phyloP scores from a whole-genome alignment of 2,113 vertebrate species.

The Sorex araneus region DNA sequence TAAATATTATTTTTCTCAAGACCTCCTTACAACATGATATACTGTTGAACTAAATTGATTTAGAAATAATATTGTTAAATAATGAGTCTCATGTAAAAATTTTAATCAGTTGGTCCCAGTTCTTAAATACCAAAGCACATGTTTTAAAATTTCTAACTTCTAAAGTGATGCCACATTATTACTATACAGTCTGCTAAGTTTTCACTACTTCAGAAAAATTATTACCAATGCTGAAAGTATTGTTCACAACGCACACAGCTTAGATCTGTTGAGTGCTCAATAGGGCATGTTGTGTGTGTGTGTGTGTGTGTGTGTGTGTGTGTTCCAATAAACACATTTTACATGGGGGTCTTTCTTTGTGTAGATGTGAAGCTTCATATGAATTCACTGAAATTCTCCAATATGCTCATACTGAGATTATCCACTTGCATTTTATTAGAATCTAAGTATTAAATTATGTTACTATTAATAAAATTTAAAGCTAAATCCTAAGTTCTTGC shows the following conservation, averaged over 20 bases:
- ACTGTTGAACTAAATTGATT: background rate
- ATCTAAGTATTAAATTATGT: conserved; percentile 11
- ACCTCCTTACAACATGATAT: background rate
- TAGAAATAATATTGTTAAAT: conserved; percentile 23
- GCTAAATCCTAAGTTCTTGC: background rate
- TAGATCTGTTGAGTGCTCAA: background rate
- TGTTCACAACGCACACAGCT: background rate
- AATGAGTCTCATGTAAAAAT: background rate
- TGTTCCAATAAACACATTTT: background rate
- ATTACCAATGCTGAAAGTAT: background rate
- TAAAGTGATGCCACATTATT: background rate
- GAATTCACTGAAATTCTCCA: background rate
- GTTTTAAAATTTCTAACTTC: background rate
- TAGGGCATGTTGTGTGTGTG: background rate
- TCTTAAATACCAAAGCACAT: background rate
- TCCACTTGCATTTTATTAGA: background rate
- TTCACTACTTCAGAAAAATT: background rate
- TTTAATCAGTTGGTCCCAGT: background rate
- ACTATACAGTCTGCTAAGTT: background rate
- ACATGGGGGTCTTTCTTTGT: too few relatives aligned
- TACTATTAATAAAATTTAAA: conserved; percentile 11
- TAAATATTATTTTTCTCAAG: background rate
- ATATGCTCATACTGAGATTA: background rate
- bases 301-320: background rate
- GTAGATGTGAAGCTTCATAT: background rate